Conservation (phyloP, 1,140 invertebrate genomes). For the Bathynomus jamesi region DNA sequence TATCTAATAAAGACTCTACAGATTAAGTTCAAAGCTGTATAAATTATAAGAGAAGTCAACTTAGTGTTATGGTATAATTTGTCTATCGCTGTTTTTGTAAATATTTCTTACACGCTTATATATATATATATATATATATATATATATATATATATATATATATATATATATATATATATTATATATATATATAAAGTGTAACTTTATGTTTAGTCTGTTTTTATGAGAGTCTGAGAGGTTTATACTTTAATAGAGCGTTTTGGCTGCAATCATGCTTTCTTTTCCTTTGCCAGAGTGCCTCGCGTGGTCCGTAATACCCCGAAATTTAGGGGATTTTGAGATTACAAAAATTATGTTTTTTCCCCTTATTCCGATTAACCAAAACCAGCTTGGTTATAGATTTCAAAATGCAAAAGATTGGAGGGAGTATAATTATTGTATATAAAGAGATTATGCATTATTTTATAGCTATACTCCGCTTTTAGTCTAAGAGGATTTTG, state of each 20-base stretch:
- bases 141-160: constrained; percentile 3
- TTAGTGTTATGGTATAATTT: too few species aligned
- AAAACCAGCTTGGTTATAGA: neutral
- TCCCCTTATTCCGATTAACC: neutral
- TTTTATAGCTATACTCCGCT: neutral
- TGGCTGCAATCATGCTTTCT: neutral
- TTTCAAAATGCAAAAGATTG: neutral
- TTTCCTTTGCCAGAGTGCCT: neutral
- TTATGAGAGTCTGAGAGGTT: neutral
- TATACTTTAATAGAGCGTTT: neutral
- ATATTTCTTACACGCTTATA: neutral
- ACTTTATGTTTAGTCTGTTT: neutral
- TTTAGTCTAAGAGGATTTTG: neutral
- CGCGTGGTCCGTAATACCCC: neutral
- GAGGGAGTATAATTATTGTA: neutral
- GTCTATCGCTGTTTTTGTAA: too few species aligned
- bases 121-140: constrained; percentile 3
- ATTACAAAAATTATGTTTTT: neutral
- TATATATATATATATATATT: neutral
- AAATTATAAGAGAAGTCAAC: too few species aligned
- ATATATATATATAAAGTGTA: neutral
- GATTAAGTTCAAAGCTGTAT: too few species aligned
- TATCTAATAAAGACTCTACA: too few species aligned
- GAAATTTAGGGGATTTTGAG: neutral
- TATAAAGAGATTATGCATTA: neutral